These are phyloP conservation scores for Mystacides longicornis DNA, from an alignment of 2,888 invertebrate genomes.

Conservation along the genomic window DNA sequence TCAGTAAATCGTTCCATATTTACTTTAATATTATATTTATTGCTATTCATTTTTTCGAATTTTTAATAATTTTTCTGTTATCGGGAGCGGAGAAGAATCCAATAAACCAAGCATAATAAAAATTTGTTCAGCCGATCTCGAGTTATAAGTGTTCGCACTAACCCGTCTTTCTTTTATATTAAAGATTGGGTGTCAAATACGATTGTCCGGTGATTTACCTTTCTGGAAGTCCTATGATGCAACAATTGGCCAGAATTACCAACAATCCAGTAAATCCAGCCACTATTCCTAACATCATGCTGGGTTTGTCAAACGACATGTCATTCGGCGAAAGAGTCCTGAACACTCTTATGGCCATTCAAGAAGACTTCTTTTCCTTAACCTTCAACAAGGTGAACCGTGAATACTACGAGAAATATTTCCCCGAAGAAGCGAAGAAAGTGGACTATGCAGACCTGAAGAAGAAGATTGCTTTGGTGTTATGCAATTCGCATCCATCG, in stretches of 20 bases:
- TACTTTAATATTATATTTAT: too few relatives aligned
- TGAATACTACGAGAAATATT: slow-evolving; percentile 20
- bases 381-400: too few relatives aligned
- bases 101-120: too few relatives aligned
- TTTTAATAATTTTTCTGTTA: too few relatives aligned
- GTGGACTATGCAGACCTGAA: slow-evolving; percentile 18
- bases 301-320: slow-evolving; percentile 13
- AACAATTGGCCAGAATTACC: slow-evolving; percentile 16
- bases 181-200: slow-evolving; percentile 20
- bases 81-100: too few relatives aligned
- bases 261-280: slow-evolving; percentile 18
- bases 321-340: slow-evolving; percentile 14
- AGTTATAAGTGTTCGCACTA: too few relatives aligned
- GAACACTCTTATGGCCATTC: slow-evolving; percentile 13
- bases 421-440: slow-evolving; percentile 20
- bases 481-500: slow-evolving; percentile 25
- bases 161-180: too few relatives aligned
- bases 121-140: too few relatives aligned
- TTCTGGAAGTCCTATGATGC: slow-evolving; percentile 18
- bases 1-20: too few relatives aligned
- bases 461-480: slow-evolving; percentile 20
- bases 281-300: slow-evolving; percentile 19
- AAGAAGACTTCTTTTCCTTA: slow-evolving; percentile 14
- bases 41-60: too few relatives aligned
- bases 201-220: slow-evolving; percentile 22